Evolutionary conservation across 2,797 vertebrate genomes (phyloP), one percentile per base, ranked within the genome.

Genomic region (Rhabdophis nuchalis): DNA sequence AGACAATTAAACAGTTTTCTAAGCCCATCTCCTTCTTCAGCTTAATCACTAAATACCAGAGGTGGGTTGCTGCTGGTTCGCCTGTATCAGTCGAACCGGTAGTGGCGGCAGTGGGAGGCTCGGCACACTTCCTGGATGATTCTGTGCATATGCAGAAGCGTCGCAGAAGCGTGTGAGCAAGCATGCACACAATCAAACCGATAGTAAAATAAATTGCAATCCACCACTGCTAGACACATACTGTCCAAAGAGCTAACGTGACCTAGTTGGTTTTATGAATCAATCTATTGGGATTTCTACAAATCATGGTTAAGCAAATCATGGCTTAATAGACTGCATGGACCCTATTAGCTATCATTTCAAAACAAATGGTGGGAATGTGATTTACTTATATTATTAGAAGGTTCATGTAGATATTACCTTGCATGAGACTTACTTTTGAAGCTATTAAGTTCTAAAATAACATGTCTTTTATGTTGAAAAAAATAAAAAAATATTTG

Each of bases 401-500:
- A 46, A 90, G 27, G 92, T 87, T 52, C 93, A 90, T 92, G 72
- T 57, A 82, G 82, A 58, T 36, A 11, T 16, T 64, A 54, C 85
- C 58, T 87, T 64, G 27, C 53, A 90, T 89, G 86, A 89, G 50
- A 89, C 90, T 92, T 27, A 85, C 77, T 91, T 94, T 54, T 58
- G 82, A 64, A 93, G 7, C 12, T 32, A 56, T 57, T 46, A 61
- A 68, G 88, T 61, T 91, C 57, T 41, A 68, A 89, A n/a, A n/a
- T 64, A 29, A 87, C 36, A 10, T n/a, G 23, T 36, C 36, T 46
- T 58, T 52, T 46, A n/a, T 29, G 85, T 57, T 72, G 85, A 11
- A 60, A 60, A 85, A 11, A 85, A 32, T 12, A 54, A 61, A 29
- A 20, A 54, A 29, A 29, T 11, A 16, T 53, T 3, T 64, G 25